Conservation (phyloP, 2,888 invertebrate species). For the Nipponacmea schrenckii region DNA sequence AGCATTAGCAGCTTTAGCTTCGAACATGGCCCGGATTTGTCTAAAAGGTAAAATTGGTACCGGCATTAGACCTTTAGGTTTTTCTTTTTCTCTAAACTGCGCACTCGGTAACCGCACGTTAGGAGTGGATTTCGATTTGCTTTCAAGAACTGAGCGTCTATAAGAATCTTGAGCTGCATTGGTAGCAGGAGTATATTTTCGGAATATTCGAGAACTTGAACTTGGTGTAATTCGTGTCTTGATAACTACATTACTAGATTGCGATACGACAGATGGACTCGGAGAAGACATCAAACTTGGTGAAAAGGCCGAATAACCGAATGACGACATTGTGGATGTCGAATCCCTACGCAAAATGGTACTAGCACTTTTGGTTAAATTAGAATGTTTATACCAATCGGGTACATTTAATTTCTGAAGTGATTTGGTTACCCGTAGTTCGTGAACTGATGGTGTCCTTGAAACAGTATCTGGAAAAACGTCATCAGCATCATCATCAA, state of each 20-base stretch:
- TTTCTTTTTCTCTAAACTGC: constrained; percentile 50
- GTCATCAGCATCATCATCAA: constrained; percentile 48
- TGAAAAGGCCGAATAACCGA: constrained; percentile 33
- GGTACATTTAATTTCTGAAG: constrained; percentile 93
- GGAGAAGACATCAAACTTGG: constrained; percentile 54
- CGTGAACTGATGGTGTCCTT: constrained; percentile 90
- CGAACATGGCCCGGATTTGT: constrained; percentile 58
- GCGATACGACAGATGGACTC: constrained; percentile 47
- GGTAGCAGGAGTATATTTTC: constrained; percentile 38
- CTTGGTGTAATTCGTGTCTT: constrained; percentile 55
- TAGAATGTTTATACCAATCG: constrained; percentile 86
- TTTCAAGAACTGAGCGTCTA: neutral
- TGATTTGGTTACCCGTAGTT: constrained; percentile 91
- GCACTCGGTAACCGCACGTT: constrained; percentile 55
- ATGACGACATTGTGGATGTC: constrained; percentile 53
- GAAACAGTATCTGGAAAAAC: constrained; percentile 37
- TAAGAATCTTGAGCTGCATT: constrained; percentile 10
- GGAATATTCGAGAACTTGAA: constrained; percentile 31
- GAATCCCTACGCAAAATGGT: constrained; percentile 55
- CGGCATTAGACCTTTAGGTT: constrained; percentile 52
- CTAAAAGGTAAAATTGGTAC: constrained; percentile 60
- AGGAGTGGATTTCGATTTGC: constrained; percentile 18
- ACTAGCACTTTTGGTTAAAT: constrained; percentile 54
- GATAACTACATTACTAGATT: constrained; percentile 55
- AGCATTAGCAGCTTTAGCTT: constrained; percentile 32